Evolutionary conservation across 2,113 vertebrate genomes (phyloP).

Genomic region (Saguinus midas): DNA sequence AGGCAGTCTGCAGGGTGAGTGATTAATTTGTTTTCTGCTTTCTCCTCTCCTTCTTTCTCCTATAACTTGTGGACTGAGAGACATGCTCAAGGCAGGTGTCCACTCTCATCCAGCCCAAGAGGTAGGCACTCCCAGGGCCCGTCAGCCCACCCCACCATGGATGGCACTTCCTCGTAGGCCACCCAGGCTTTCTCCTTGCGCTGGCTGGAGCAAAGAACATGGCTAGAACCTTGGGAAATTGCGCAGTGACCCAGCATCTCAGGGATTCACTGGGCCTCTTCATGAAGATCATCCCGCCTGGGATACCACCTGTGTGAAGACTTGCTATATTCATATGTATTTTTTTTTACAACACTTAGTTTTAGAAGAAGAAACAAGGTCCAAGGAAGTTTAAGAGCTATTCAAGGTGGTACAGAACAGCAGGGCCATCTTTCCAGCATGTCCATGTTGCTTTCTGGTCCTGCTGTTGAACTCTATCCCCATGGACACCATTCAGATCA

Average conservation of each 20-base stretch:
- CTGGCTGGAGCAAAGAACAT: neutral
- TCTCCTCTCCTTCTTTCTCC: neutral
- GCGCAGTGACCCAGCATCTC: fast-evolving
- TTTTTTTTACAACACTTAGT: neutral
- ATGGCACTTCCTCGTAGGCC: neutral
- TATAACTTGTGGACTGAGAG: neutral
- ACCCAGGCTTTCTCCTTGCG: neutral
- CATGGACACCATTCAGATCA: neutral
- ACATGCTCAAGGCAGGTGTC: no score
- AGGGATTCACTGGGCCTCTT: neutral
- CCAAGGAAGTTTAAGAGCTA: neutral
- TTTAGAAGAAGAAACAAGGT: neutral
- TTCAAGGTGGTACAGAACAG: neutral
- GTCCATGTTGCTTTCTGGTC: neutral
- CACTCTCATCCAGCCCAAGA: neutral
- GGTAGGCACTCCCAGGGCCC: fast-evolving
- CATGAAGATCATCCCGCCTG: neutral
- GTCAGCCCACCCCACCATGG: neutral
- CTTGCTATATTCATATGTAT: neutral
- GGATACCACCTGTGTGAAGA: neutral
- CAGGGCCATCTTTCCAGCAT: neutral
- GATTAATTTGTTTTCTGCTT: neutral
- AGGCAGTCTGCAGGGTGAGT: neutral
- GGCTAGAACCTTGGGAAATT: neutral
- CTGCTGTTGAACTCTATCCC: neutral